phyloP scores from a whole-genome alignment of 35 echinoderm and acorn worm genomes.

The Patiria miniata region DNA sequence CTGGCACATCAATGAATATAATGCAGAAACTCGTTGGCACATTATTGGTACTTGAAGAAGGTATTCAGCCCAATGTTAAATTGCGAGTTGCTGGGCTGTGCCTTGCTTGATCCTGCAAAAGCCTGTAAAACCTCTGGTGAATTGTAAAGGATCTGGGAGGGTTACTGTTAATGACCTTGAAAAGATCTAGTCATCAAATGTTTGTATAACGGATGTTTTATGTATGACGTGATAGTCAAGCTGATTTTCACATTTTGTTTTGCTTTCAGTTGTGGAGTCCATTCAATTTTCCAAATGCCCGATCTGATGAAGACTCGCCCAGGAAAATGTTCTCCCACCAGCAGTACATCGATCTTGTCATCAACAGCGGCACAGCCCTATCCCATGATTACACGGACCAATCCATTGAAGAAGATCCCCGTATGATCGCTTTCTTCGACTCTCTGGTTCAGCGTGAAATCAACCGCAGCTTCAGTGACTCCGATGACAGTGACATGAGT shows the following conservation, averaged over 20 bases:
- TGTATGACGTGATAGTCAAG: no score
- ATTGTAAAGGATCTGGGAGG: no score
- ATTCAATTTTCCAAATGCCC: constrained; percentile 66
- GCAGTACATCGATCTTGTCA: constrained; percentile 94
- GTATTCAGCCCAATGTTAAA: no score
- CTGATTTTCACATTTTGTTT: neutral
- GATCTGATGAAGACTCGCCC: constrained; percentile 47
- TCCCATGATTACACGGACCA: constrained; percentile 92
- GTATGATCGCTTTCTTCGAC: constrained; percentile 99
- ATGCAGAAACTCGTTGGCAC: no score
- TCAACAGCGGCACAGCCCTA: constrained; percentile 82
- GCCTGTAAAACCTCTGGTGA: no score
- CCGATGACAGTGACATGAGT: constrained; percentile 82
- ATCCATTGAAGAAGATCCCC: constrained; percentile 92
- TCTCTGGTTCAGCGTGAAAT: constrained; percentile 93
- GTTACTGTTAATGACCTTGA: no score
- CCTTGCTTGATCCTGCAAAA: no score
- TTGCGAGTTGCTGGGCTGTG: no score
- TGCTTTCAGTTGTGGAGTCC: constrained; percentile 90
- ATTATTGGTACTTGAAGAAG: no score
- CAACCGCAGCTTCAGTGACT: constrained; percentile 86
- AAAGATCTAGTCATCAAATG: no score
- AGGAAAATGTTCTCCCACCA: constrained; percentile 89
- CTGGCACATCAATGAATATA: no score
- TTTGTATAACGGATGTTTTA: no score